phyloP scores from a whole-genome alignment of 2,797 vertebrate species.

The Oophaga sylvatica region DNA sequence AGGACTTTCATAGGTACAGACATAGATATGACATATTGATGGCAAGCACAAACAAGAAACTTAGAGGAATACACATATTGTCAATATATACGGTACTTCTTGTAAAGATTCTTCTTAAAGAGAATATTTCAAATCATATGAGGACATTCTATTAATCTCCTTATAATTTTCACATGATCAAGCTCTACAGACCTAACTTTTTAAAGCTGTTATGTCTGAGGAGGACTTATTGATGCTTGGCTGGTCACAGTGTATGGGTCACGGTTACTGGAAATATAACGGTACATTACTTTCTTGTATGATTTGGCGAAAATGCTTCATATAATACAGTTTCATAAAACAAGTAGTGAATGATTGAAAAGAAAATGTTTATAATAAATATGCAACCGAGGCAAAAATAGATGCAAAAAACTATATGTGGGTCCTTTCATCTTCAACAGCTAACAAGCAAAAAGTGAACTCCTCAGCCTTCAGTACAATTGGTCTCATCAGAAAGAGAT shows the following conservation, averaged over 20 bases:
- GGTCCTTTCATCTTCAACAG: not conserved
- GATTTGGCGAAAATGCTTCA: not conserved
- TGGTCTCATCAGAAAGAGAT: too few relatives aligned
- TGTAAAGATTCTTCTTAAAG: slow-evolving; percentile 6
- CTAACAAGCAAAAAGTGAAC: not conserved
- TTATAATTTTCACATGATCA: slow-evolving; percentile 33
- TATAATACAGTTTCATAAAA: not conserved
- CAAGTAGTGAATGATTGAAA: not conserved
- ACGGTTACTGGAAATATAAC: not conserved
- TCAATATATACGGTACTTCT: not conserved
- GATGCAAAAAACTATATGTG: not conserved
- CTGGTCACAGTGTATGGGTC: not conserved
- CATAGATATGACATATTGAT: slow-evolving; percentile 18
- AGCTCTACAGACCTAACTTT: slow-evolving; percentile 21
- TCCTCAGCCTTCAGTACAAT: not conserved
- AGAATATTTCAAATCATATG: slow-evolving; percentile 29
- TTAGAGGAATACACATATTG: slow-evolving; percentile 23
- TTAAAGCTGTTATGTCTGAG: slow-evolving; percentile 34
- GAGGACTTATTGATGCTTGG: slow-evolving; percentile 36
- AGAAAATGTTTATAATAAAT: not conserved
- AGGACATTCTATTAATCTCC: slow-evolving; percentile 38
- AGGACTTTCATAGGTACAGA: not conserved
- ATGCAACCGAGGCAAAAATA: not conserved
- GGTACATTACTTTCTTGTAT: not conserved
- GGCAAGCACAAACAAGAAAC: slow-evolving; percentile 14